Conservation (phyloP, 2,113 vertebrate genomes). For the Nannobrachium achirus region DNA sequence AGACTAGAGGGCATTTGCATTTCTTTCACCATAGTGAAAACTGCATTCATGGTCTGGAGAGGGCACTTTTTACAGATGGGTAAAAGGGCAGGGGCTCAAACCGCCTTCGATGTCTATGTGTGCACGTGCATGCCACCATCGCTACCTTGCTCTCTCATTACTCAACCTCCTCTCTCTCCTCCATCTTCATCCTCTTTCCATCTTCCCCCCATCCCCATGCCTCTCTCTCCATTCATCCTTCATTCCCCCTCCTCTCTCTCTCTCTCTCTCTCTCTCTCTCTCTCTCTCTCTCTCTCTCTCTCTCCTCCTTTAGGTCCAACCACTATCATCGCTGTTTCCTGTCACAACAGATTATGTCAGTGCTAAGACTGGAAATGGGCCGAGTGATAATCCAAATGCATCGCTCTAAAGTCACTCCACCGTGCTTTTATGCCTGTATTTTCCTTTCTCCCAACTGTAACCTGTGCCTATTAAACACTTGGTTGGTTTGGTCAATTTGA, state of each 20-base stretch:
- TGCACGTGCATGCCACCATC: no score
- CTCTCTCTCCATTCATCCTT: neutral
- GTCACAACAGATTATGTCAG: slow-evolving; percentile 32
- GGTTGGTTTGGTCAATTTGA: neutral
- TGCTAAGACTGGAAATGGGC: slow-evolving; percentile 4
- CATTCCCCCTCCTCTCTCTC: neutral
- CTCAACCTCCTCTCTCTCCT: no score
- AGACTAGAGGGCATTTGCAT: no score
- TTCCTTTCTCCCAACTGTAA: neutral
- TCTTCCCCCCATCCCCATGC: no score
- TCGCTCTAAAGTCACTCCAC: slow-evolving; percentile 4
- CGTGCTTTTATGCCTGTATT: no score
- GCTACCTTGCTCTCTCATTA: no score
- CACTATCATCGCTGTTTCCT: slow-evolving; percentile 27
- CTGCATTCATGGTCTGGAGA: no score
- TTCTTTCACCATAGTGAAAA: no score
- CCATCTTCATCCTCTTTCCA: no score
- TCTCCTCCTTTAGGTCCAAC: slow-evolving; percentile 7
- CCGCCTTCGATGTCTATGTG: no score
- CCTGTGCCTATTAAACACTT: neutral
- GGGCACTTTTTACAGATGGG: no score
- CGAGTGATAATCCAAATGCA: slow-evolving; percentile 10
- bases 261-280: slow-evolving; percentile 2
- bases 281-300: neutral
- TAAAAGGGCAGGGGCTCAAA: no score